Base-by-base conservation (phyloP, 2,797 vertebrate species). In the Pelobates cultripes region DNA sequence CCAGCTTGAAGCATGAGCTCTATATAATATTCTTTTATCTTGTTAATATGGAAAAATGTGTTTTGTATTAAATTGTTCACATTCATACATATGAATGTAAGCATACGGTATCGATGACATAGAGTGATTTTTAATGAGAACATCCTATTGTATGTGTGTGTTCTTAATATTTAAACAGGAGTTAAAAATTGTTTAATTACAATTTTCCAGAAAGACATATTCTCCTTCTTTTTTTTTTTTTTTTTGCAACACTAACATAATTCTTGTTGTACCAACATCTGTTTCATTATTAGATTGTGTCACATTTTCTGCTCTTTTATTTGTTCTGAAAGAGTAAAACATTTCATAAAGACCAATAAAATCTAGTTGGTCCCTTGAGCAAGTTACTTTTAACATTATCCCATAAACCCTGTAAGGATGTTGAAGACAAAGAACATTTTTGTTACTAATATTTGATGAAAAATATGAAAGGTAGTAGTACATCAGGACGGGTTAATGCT, bases 281-380 rank as follows among this genome's bases (percentile, higher is more conserved):
- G 79, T 51, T 75, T 13, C 55, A 75, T 64, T 53, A 28, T 80
- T 63, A 64, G 40, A 68, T 73, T 64, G 57, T 81, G 73, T 66
- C 80, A 77, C 73, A 70, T 75, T 70, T 80, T 81, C 74, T 81
- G 53, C n/a, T 13, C 47, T 81, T 81, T 81, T 81, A 61, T 81
- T 47, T 77, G 68, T 81, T 81, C 69, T 61, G 43, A 64, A 76
- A 75, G 75, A 81, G 80, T 81, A 77, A 76, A 81, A 75, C 74
- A 81, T 81, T 81, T 81, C 80, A 81, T 81, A 81, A 81, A 81
- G 74, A 15, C 73, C 75, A 77, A 81, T 81, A 81, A 81, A 81
- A 77, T 70, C 60, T 57, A 81, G 80, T 81, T 77, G 80, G 80
- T 77, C 74, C 74, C 80, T 70, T 7, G 80, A 81, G 80, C 41